phyloP scores from a whole-genome alignment of 1,140 invertebrate species.

The Coenobita brevimanus region DNA sequence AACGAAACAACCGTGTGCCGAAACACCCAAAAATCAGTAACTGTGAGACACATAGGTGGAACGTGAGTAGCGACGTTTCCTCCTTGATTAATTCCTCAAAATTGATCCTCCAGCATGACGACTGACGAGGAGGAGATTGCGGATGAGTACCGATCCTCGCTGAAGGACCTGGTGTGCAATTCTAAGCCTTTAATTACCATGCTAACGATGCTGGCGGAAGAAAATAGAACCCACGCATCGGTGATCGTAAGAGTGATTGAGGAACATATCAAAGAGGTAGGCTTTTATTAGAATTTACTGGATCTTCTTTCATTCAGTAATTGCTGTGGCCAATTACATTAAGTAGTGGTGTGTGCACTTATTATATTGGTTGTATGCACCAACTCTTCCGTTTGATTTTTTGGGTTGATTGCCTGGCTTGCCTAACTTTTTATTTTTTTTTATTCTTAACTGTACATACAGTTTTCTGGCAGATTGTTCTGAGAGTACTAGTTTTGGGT shows the following conservation, averaged over 20 bases:
- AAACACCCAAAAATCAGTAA: no score
- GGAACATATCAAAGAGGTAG: conserved; percentile 40
- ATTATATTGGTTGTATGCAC: not conserved
- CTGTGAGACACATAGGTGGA: not conserved
- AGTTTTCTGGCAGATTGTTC: no score
- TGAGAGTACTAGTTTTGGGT: no score
- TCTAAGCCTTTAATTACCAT: conserved; percentile 58
- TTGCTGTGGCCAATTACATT: not conserved
- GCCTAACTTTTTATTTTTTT: no score
- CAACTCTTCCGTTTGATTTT: no score
- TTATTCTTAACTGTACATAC: no score
- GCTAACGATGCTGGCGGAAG: conserved; percentile 54
- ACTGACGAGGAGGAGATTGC: conserved; percentile 16
- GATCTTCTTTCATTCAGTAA: no score
- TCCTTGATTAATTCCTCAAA: not conserved
- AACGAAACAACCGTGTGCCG: no score
- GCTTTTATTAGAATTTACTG: no score
- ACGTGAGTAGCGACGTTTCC: not conserved
- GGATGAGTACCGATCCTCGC: conserved; percentile 47
- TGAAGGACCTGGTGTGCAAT: conserved; percentile 39
- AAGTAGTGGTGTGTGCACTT: not conserved
- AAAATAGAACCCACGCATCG: conserved; percentile 35
- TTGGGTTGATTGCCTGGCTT: no score
- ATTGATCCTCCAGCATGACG: not conserved
- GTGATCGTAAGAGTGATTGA: conserved; percentile 55